phyloP scores from a whole-genome alignment of 1,140 invertebrate genomes.

The Drosophila sproati region DNA sequence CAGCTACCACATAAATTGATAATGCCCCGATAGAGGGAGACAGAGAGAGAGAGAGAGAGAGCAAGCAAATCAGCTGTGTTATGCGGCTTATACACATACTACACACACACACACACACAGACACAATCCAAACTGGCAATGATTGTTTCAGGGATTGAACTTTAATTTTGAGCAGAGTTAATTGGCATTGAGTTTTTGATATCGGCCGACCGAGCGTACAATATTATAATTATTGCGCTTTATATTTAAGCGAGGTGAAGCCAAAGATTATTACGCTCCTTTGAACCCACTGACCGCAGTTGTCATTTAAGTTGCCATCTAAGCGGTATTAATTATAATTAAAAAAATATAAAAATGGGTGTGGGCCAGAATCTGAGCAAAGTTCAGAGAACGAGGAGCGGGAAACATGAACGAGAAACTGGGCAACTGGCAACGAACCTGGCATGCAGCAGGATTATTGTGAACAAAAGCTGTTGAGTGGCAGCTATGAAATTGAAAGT shows the following conservation, averaged over 20 bases:
- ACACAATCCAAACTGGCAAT: constrained; percentile 11
- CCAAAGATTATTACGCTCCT: constrained; percentile 58
- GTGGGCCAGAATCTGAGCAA: neutral
- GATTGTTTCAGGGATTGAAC: constrained; percentile 35
- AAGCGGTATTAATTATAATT: constrained; percentile 64
- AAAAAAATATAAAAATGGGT: constrained; percentile 22
- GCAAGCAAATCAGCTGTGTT: constrained; percentile 59
- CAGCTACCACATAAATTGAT: constrained; percentile 43
- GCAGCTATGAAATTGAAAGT: constrained; percentile 27
- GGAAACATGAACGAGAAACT: no score
- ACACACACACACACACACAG: no score
- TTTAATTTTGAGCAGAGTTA: constrained; percentile 64
- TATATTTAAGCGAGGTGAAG: neutral
- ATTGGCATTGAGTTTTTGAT: constrained; percentile 55
- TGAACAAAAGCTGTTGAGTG: constrained; percentile 15
- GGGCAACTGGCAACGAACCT: neutral
- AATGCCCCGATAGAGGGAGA: constrained; percentile 33
- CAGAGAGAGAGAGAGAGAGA: neutral
- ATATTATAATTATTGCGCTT: constrained; percentile 53
- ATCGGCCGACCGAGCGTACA: constrained; percentile 1
- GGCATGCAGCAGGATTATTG: constrained; percentile 3
- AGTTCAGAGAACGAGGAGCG: neutral
- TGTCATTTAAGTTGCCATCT: constrained; percentile 48
- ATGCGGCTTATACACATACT: constrained; percentile 40
- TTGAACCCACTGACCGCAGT: constrained; percentile 53